A percentile compares a stretch with the other conserved stretches of the same genome.
Evolutionary conservation across 2,113 vertebrate genomes (phyloP).

Genomic region (Forbesichthys papilliferus): DNA sequence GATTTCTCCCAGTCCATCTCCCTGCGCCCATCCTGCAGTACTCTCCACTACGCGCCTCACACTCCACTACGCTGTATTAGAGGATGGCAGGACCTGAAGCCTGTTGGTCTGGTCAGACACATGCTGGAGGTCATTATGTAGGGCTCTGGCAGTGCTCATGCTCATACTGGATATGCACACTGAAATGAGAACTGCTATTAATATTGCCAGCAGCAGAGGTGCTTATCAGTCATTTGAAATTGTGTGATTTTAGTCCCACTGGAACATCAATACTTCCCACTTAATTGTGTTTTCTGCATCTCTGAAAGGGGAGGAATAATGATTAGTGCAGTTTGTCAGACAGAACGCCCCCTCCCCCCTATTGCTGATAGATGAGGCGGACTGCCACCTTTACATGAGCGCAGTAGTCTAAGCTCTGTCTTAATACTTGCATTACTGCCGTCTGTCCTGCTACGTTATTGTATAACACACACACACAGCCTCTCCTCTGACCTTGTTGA

Average conservation of each 20-base stretch:
- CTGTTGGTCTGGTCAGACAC: too few relatives aligned
- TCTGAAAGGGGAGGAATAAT: neutral
- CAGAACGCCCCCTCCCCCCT: neutral
- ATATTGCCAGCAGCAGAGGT: neutral
- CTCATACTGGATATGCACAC: too few relatives aligned
- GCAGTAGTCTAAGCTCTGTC: neutral
- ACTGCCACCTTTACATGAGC: neutral
- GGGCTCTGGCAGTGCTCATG: too few relatives aligned
- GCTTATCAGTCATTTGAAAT: neutral
- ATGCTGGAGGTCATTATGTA: too few relatives aligned
- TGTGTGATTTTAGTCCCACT: neutral
- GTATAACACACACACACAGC: neutral
- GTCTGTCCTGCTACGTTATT: neutral
- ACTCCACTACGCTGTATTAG: too few relatives aligned
- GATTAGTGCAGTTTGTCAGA: neutral
- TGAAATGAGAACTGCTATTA: neutral
- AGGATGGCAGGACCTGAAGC: too few relatives aligned
- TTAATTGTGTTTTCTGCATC: neutral
- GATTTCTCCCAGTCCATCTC: too few relatives aligned
- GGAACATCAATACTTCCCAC: neutral
- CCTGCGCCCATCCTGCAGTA: too few relatives aligned
- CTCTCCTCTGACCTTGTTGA: neutral
- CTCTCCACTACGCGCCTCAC: too few relatives aligned
- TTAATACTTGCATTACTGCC: neutral
- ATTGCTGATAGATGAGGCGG: neutral